These are phyloP conservation scores for Erynnis tages DNA, from an alignment of 2,888 invertebrate genomes.

Conservation along the genomic window DNA sequence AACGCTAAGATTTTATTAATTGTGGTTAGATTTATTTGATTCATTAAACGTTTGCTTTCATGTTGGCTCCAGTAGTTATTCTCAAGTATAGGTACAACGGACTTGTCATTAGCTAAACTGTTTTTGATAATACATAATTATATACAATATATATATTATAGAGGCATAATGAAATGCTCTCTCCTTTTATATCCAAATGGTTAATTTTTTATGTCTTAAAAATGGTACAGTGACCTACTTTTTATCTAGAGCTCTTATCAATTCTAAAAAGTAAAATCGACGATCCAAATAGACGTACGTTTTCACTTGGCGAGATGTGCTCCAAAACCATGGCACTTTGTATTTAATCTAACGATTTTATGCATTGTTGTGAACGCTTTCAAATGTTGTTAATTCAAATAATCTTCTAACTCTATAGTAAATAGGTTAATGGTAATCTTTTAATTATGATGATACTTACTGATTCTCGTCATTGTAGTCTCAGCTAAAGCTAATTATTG, in stretches of 20 bases:
- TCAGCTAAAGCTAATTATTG: not conserved
- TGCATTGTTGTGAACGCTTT: constrained; percentile 31
- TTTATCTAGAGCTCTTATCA: constrained; percentile 19
- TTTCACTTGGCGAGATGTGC: not conserved
- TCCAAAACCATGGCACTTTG: constrained; percentile 26
- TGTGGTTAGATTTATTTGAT: too few species aligned
- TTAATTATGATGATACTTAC: not conserved
- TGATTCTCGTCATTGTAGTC: not conserved
- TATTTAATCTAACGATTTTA: constrained; percentile 32
- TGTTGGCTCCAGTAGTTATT: too few species aligned
- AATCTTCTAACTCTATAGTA: constrained; percentile 4
- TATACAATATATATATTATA: too few species aligned
- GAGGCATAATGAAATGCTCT: too few species aligned
- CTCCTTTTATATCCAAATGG: too few species aligned
- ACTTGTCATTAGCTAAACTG: too few species aligned
- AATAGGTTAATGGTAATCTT: constrained; percentile 23
- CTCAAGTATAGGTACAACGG: too few species aligned
- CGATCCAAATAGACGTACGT: not conserved
- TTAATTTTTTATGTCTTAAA: not conserved
- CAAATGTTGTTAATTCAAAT: constrained; percentile 24
- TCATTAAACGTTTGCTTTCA: too few species aligned
- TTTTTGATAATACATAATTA: too few species aligned
- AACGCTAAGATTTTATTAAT: too few species aligned
- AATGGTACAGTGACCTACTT: constrained; percentile 14
- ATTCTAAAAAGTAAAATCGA: constrained; percentile 2